Conservation (phyloP, 2,888 invertebrate species). For the Scaeva pyrastri region DNA sequence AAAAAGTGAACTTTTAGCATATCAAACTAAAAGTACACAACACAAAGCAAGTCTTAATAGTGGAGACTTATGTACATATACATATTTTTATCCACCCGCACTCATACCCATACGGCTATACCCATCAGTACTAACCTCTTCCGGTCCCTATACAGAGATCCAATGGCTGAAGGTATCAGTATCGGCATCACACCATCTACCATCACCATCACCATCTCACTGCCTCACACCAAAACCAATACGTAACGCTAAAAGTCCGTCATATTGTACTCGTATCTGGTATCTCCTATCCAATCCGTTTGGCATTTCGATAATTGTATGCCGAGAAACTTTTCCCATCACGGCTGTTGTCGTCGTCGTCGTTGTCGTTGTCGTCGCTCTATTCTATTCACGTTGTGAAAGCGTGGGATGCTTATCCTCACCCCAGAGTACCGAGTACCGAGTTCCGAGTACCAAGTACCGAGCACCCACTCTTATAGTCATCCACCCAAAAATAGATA, state of each 20-base stretch:
- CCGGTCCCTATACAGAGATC: background rate
- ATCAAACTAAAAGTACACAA: conserved; percentile 29
- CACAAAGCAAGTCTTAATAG: conserved; percentile 24
- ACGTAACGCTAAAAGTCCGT: conserved; percentile 21
- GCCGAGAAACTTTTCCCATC: conserved; percentile 66
- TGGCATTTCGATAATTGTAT: conserved; percentile 69
- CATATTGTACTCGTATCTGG: conserved; percentile 11
- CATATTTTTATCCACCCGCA: conserved; percentile 11
- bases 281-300: conserved; percentile 34
- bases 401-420: conserved; percentile 52
- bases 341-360: conserved; percentile 39
- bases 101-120: no score
- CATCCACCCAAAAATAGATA: conserved; percentile 34
- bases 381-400: conserved; percentile 55
- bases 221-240: background rate
- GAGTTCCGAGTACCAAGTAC: no score
- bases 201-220: background rate
- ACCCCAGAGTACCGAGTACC: background rate
- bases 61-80: conserved; percentile 18
- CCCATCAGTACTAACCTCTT: no score
- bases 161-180: no score
- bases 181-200: no score
- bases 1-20: conserved; percentile 12
- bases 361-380: no score
- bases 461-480: conserved; percentile 17